Percentiles rank a stretch among this genome's conserved stretches.
These are phyloP conservation scores for Ormyrus nitidulus DNA, from an alignment of 2,888 invertebrate species.

Conservation along the genomic window DNA sequence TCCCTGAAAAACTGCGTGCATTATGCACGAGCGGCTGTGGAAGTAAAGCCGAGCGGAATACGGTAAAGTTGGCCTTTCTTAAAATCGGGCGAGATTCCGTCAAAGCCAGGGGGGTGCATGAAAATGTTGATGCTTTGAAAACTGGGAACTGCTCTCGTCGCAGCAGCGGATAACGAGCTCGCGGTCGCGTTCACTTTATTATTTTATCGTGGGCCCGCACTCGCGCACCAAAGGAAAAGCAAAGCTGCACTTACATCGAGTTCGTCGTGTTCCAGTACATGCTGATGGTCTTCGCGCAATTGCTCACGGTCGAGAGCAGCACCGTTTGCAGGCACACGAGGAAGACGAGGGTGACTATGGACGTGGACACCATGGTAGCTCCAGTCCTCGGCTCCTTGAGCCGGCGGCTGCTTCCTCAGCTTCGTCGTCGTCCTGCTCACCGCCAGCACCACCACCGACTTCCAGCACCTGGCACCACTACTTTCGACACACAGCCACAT, in stretches of 20 bases:
- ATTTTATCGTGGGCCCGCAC: background rate
- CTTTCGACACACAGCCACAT: conserved; percentile 65
- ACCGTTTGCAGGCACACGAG: conserved; percentile 80
- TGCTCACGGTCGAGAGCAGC: conserved; percentile 82
- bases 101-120: too few relatives aligned
- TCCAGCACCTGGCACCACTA: conserved; percentile 65
- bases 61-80: too few relatives aligned
- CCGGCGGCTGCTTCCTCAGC: conserved; percentile 15
- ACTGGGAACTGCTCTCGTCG: background rate
- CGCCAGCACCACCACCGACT: conserved; percentile 60
- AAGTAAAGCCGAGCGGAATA: too few relatives aligned
- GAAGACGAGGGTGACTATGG: conserved; percentile 75
- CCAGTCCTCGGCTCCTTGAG: conserved; percentile 19
- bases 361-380: conserved; percentile 73
- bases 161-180: background rate
- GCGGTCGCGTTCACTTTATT: background rate
- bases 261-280: conserved; percentile 95
- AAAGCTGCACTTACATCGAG: conserved; percentile 81
- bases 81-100: too few relatives aligned
- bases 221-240: background rate
- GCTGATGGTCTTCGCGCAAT: conserved; percentile 89
- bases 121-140: background rate
- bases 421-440: conserved; percentile 22
- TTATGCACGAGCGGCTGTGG: too few relatives aligned
- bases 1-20: too few relatives aligned